Percentiles rank a stretch among this genome's conserved stretches.
phyloP scores from a whole-genome alignment of 1,140 invertebrate species.

The Zaprionus taronus region DNA sequence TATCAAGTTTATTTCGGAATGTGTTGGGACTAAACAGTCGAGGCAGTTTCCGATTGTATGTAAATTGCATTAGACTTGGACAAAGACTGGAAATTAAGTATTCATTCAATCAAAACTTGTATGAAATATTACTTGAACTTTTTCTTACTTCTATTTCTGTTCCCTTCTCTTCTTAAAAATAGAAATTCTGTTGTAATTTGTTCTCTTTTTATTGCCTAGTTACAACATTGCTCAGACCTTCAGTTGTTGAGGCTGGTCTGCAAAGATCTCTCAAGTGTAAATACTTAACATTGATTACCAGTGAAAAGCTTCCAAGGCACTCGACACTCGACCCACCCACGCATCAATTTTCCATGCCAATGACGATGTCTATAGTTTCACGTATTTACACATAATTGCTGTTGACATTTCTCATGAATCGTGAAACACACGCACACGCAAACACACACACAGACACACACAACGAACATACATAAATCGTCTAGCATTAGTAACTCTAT shows the following conservation, averaged over 20 bases:
- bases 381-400: slow-evolving; percentile 47
- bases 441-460: slow-evolving; percentile 3
- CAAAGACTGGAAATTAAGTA: neutral
- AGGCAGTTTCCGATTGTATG: neutral
- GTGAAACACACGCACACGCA: slow-evolving; percentile 18
- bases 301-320: slow-evolving; percentile 28
- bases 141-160: neutral
- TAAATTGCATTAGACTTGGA: neutral
- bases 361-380: slow-evolving; percentile 39
- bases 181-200: neutral
- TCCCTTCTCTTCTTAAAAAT: neutral
- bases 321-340: slow-evolving; percentile 11
- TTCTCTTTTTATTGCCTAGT: neutral
- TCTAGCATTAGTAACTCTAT: neutral
- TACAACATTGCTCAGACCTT: slow-evolving; percentile 7
- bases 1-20: neutral
- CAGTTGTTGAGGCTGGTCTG: neutral
- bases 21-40: neutral
- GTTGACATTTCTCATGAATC: slow-evolving; percentile 56
- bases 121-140: neutral
- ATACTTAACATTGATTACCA: slow-evolving; percentile 48
- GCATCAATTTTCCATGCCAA: slow-evolving; percentile 58
- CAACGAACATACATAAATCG: neutral
- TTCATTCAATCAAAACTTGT: neutral
- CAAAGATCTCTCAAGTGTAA: slow-evolving; percentile 48